phyloP scores from a whole-genome alignment of 1,140 invertebrate species.

The Drosophila repletoides region DNA sequence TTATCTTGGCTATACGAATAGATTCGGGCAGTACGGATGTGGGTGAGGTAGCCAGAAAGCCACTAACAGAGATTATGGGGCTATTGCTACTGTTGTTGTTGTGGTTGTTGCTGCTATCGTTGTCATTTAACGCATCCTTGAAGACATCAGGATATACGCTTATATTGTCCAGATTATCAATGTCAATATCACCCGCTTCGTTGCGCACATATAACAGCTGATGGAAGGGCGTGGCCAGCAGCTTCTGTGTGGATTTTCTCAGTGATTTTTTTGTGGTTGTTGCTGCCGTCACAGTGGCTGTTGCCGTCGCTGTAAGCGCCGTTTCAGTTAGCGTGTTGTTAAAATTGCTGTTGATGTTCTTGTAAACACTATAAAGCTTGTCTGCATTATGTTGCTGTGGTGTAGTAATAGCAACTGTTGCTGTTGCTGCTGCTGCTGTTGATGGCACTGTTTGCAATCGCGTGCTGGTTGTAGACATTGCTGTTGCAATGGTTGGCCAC shows the following conservation, averaged over 20 bases:
- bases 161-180: constrained; percentile 78
- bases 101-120: constrained; percentile 10
- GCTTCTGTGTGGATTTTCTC: constrained; percentile 63
- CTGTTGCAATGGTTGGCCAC: neutral
- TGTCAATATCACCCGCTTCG: constrained; percentile 73
- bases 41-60: constrained; percentile 70
- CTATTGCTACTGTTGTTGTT: constrained; percentile 41
- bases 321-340: constrained; percentile 57
- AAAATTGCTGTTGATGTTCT: constrained; percentile 64
- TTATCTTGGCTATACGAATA: constrained; percentile 70
- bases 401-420: constrained; percentile 11
- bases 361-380: constrained; percentile 60
- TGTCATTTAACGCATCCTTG: constrained; percentile 42
- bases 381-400: constrained; percentile 46
- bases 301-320: constrained; percentile 35
- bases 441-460: constrained; percentile 6
- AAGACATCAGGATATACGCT: constrained; percentile 73
- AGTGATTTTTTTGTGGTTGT: constrained; percentile 51
- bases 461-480: constrained; percentile 30
- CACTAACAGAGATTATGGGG: constrained; percentile 62
- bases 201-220: constrained; percentile 73
- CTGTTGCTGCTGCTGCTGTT: constrained; percentile 18
- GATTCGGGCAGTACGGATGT: constrained; percentile 70
- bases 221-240: constrained; percentile 72
- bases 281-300: constrained; percentile 35